Percentiles rank a stretch among this genome's conserved stretches.
phyloP scores from a whole-genome alignment of 1,140 invertebrate genomes.

The Plectus sambesii region DNA sequence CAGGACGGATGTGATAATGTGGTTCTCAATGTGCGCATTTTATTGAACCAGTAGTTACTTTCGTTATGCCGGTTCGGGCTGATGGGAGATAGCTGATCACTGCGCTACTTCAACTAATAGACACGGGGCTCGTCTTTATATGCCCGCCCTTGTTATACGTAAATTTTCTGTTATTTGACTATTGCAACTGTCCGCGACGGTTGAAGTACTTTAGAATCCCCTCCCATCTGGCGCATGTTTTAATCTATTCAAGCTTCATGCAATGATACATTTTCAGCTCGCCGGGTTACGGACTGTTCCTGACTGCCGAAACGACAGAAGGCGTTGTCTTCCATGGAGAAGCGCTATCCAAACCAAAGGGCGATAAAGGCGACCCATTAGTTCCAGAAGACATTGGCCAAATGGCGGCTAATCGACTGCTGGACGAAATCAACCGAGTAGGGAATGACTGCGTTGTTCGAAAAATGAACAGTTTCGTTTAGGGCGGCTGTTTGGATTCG shows the following conservation, averaged over 20 bases:
- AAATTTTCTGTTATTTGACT: constrained; percentile 6
- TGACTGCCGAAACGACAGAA: constrained; percentile 80
- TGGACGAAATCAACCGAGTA: constrained; percentile 74
- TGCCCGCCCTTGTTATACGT: too few species aligned
- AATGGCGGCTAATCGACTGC: constrained; percentile 63
- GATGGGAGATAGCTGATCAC: too few species aligned
- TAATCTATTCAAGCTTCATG: too few species aligned
- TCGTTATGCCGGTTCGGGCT: too few species aligned
- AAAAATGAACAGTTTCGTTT: constrained; percentile 19
- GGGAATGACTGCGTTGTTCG: constrained; percentile 7
- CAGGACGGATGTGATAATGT: too few species aligned
- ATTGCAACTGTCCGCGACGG: too few species aligned
- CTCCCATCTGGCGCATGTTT: too few species aligned
- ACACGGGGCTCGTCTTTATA: too few species aligned
- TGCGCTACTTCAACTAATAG: too few species aligned
- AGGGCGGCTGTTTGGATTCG: constrained; percentile 82
- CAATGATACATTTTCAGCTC: constrained; percentile 49
- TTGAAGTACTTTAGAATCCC: too few species aligned
- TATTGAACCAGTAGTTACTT: constrained; percentile 9
- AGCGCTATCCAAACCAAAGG: constrained; percentile 49
- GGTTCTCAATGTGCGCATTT: too few species aligned
- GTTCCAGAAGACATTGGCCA: constrained; percentile 79
- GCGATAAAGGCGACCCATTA: constrained; percentile 49
- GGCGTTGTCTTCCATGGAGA: constrained; percentile 61
- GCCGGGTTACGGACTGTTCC: constrained; percentile 71